A percentile compares a stretch with the other conserved stretches of the same genome.
Evolutionary conservation across 92 coral and sea anemone genomes (phyloP).

Genomic region (Galaxea fascicularis): DNA sequence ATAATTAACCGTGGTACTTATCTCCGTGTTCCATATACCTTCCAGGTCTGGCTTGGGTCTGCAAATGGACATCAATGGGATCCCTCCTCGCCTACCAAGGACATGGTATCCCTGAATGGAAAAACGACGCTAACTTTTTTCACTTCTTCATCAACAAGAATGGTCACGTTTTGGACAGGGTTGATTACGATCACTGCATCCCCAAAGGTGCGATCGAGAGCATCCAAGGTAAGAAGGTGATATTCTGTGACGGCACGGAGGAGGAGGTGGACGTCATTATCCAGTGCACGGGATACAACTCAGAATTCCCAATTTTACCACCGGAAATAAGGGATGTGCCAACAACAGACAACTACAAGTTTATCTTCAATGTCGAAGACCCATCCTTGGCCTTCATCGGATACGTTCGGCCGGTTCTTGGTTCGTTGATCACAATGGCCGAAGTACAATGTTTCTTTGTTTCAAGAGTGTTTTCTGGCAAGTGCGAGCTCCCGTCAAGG

Average conservation of each 20-base stretch:
- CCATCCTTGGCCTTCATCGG: slow-evolving; percentile 84
- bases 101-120: slow-evolving; percentile 89
- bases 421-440: slow-evolving; percentile 72
- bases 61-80: slow-evolving; percentile 84
- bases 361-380: slow-evolving; percentile 75
- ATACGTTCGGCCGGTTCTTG: slow-evolving; percentile 79
- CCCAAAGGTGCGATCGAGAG: slow-evolving; percentile 76
- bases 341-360: slow-evolving; percentile 71
- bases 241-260: slow-evolving; percentile 66
- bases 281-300: slow-evolving; percentile 77
- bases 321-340: slow-evolving; percentile 55
- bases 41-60: slow-evolving; percentile 82
- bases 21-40: neutral
- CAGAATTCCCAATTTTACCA: slow-evolving; percentile 74
- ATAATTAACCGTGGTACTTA: neutral
- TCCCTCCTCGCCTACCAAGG: slow-evolving; percentile 89
- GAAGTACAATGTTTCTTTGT: slow-evolving; percentile 64
- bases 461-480: slow-evolving; percentile 79
- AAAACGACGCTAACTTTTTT: slow-evolving; percentile 74
- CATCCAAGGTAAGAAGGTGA: slow-evolving; percentile 66
- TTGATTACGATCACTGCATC: slow-evolving; percentile 64
- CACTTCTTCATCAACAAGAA: slow-evolving; percentile 83
- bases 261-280: slow-evolving; percentile 79
- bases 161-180: slow-evolving; percentile 80
- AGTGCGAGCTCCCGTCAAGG: slow-evolving; percentile 53